Conservation (phyloP, 92 coral and sea anemone genomes). For the Siderastrea radians region DNA sequence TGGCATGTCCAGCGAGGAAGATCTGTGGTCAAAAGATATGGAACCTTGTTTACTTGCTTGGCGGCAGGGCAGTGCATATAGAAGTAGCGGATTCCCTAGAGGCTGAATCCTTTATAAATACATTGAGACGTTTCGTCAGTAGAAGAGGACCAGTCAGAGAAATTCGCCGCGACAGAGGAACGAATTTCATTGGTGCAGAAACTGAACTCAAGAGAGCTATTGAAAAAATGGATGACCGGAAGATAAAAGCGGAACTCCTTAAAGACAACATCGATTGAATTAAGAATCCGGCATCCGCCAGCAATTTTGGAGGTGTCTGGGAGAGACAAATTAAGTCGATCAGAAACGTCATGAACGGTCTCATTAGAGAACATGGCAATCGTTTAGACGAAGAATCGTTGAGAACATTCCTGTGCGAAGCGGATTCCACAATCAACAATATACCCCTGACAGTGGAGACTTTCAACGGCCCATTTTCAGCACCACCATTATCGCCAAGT, state of each 20-base stretch:
- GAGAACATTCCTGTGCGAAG: conserved; percentile 59
- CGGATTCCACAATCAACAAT: conserved; percentile 55
- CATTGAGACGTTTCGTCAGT: conserved; percentile 33
- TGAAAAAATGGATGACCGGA: conserved; percentile 12
- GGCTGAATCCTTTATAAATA: too few species aligned
- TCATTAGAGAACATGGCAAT: too few species aligned
- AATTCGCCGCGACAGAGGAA: conserved; percentile 54
- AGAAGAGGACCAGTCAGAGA: conserved; percentile 40
- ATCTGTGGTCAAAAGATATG: too few species aligned
- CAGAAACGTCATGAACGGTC: too few species aligned
- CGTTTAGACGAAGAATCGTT: too few species aligned
- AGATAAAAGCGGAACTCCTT: conserved; percentile 40
- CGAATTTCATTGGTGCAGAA: too few species aligned
- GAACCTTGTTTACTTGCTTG: too few species aligned
- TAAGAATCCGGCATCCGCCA: conserved; percentile 48
- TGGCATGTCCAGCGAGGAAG: too few species aligned
- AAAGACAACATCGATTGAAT: conserved; percentile 57
- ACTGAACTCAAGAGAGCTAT: neutral
- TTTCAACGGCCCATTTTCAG: conserved; percentile 44
- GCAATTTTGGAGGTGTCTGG: conserved; percentile 34
- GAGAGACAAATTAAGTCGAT: too few species aligned
- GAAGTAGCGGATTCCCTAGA: too few species aligned
- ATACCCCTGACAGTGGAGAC: conserved; percentile 63
- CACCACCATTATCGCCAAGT: conserved; percentile 66
- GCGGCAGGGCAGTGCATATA: too few species aligned